Evolutionary conservation across 2,888 invertebrate species (phyloP).

Genomic region (Polietes domitor): DNA sequence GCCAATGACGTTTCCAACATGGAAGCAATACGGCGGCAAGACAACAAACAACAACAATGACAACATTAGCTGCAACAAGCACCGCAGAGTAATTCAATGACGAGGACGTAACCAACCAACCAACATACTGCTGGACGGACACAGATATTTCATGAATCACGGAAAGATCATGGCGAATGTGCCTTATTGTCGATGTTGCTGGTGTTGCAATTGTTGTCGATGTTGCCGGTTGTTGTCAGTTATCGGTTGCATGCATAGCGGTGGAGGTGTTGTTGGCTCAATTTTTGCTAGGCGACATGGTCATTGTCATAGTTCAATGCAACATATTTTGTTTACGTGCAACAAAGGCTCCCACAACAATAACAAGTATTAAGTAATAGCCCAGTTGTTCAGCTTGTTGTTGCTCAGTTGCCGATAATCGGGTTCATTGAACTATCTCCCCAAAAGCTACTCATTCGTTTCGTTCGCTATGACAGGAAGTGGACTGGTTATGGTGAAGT

Average conservation of each 20-base stretch:
- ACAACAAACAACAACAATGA: no score
- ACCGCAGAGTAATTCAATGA: constrained; percentile 44
- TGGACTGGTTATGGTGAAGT: constrained; percentile 3
- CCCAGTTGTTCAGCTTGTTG: background rate
- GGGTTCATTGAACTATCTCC: constrained; percentile 12
- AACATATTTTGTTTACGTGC: constrained; percentile 18
- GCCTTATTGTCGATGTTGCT: background rate
- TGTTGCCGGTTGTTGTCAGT: background rate
- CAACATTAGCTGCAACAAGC: background rate
- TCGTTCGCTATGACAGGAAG: constrained; percentile 16
- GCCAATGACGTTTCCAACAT: constrained; percentile 32
- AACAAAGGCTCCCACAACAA: background rate
- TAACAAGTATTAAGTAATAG: constrained; percentile 1
- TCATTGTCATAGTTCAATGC: constrained; percentile 62
- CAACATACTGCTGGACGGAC: background rate
- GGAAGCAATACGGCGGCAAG: constrained; percentile 15
- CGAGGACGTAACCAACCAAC: constrained; percentile 45
- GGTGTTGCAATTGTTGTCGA: background rate
- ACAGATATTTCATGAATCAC: constrained; percentile 48
- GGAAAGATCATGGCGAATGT: constrained; percentile 19
- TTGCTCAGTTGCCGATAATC: background rate
- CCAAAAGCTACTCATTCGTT: background rate
- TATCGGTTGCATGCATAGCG: background rate
- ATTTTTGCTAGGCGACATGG: constrained; percentile 53
- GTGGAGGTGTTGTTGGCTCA: constrained; percentile 35